Conservation (phyloP, 1,140 invertebrate species). For the Pachyrhynchus sulphureomaculatus region DNA sequence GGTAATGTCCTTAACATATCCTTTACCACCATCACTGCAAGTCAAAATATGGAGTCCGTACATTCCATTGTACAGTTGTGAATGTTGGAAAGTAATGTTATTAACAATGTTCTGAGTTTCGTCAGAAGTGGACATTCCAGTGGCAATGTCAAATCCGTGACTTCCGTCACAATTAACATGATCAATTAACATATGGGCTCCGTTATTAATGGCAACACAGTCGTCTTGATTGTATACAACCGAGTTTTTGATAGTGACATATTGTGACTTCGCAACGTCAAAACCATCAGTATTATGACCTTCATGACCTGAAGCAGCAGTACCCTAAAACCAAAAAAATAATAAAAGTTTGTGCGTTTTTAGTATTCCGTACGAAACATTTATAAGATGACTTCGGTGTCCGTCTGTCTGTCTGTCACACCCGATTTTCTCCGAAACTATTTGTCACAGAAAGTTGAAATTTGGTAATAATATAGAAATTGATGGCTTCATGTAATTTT, state of each 20-base stretch:
- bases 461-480: too few relatives aligned
- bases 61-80: background rate
- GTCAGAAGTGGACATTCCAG: slow-evolving; percentile 4
- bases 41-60: slow-evolving; percentile 9
- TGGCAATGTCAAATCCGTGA: slow-evolving; percentile 16
- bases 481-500: too few relatives aligned
- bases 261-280: background rate
- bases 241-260: background rate
- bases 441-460: too few relatives aligned
- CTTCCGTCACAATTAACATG: slow-evolving; percentile 3
- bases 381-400: too few relatives aligned
- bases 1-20: background rate
- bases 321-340: slow-evolving; percentile 4
- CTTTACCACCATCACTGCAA: slow-evolving; percentile 4
- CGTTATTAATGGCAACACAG: too few relatives aligned
- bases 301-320: background rate
- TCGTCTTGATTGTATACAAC: slow-evolving; percentile 18
- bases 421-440: too few relatives aligned
- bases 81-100: slow-evolving; percentile 7
- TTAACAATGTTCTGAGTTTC: background rate
- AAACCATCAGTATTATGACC: slow-evolving; percentile 12
- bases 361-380: too few relatives aligned
- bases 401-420: too few relatives aligned
- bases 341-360: too few relatives aligned
- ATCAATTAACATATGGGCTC: slow-evolving; percentile 2